Evolutionary conservation across 2,888 invertebrate species (phyloP), one percentile per base, ranked within the genome.

Genomic region (Neoitamus cyanurus): DNA sequence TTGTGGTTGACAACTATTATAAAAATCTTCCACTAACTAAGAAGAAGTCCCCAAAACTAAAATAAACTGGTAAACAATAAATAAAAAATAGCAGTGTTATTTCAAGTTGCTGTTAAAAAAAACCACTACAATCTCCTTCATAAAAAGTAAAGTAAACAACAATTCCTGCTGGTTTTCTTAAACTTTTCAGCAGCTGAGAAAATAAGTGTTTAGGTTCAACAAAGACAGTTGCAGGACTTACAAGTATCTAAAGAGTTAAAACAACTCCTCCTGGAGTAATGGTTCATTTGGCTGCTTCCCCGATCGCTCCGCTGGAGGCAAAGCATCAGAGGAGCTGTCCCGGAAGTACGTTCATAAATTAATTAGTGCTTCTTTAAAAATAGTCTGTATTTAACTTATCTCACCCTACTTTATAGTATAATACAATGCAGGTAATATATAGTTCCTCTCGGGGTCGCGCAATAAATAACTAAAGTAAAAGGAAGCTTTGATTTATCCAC

Each of bases 391-490:
- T 42, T 77, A 37, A 42, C 42, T 42, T 77, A 77, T 77, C 77
- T 77, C 77, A 42, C 42, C 37, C 42, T 77, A 31, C 34, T 77
- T 42, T 42, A 77, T 46, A 77, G 28, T 77, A 77, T 77, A 77
- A 77, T 77, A 77, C 77, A 77, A 28, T 42, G 28, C 37, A 46
- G 77, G 37, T 46, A 77, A 77, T 77, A 42, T 37, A 46, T 20
- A 75, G 36, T 46, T 46, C 20, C 42, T 77, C 42, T 42, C n/a
- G 37, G 42, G 20, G 15, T 75, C 37, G 37, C 37, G 28, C 37
- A 77, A 77, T 77, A 77, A 77, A 77, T 77, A 36, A 77, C 30
- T 77, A 77, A 77, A 77, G 37, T 77, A 77, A 77, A 77, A 77
- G 34, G 42, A 77, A 77, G 46, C 46, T 46, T 42, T 77, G 28